Percentiles rank a stretch among this genome's conserved stretches.
phyloP scores from a whole-genome alignment of 2,113 vertebrate species.

The Neolamprologus caudopunctatus region DNA sequence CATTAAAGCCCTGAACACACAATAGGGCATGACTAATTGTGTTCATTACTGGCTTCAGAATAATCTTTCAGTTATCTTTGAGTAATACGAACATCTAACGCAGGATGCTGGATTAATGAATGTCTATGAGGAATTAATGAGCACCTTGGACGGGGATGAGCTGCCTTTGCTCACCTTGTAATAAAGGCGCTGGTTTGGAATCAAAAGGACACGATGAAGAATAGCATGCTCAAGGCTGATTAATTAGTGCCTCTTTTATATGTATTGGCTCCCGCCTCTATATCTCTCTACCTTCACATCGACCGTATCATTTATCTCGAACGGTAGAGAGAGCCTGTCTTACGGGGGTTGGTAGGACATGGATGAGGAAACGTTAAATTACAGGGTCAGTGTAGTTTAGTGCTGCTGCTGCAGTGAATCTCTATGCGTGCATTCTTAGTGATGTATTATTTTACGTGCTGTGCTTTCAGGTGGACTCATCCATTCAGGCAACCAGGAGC shows the following conservation, averaged over 20 bases:
- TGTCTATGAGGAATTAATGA: constrained; percentile 29
- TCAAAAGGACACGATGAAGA: constrained; percentile 25
- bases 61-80: constrained; percentile 3
- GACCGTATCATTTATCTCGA: not conserved
- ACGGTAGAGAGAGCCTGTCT: not conserved
- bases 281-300: not conserved
- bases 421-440: not conserved
- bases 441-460: not conserved
- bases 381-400: not conserved
- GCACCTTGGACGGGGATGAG: not conserved
- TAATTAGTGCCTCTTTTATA: constrained; percentile 28
- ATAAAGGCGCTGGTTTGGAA: constrained; percentile 27
- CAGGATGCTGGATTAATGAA: constrained; percentile 10
- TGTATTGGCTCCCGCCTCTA: constrained; percentile 12
- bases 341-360: not conserved
- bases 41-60: not conserved
- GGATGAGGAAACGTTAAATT: not conserved
- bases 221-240: constrained; percentile 1
- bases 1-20: not conserved
- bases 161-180: constrained; percentile 24
- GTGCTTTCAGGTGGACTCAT: constrained; percentile 81
- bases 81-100: not conserved
- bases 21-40: not conserved
- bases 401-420: not conserved
- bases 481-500: constrained; percentile 81